Percentiles rank a stretch among this genome's conserved stretches.
These are phyloP conservation scores for Melanargia galathea DNA, from an alignment of 2,888 invertebrate species.

Conservation along the genomic window DNA sequence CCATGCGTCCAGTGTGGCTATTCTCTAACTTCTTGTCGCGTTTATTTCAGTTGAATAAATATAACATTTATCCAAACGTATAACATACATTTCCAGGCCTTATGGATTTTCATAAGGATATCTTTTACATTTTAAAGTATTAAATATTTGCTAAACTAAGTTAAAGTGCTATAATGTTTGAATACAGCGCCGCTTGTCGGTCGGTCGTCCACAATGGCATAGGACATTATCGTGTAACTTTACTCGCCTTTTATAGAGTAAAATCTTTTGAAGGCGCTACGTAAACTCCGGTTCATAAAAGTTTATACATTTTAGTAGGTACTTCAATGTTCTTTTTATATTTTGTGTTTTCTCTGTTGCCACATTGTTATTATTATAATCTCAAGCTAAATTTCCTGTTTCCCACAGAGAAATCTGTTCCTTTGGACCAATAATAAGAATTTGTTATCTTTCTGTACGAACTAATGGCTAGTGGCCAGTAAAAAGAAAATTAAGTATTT, in stretches of 20 bases:
- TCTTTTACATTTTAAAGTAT: background rate
- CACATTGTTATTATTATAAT: background rate
- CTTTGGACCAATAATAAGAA: too few relatives aligned
- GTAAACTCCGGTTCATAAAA: slow-evolving; percentile 14
- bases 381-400: background rate
- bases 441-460: too few relatives aligned
- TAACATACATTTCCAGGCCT: too few relatives aligned
- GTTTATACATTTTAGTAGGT: slow-evolving; percentile 13
- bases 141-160: background rate
- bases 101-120: background rate
- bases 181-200: background rate
- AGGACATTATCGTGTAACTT: slow-evolving; percentile 5
- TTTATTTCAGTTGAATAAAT: too few relatives aligned
- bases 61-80: too few relatives aligned
- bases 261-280: slow-evolving; percentile 15
- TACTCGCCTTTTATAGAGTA: slow-evolving; percentile 10
- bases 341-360: background rate
- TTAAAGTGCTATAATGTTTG: background rate
- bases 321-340: background rate
- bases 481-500: too few relatives aligned
- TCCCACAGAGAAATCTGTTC: too few relatives aligned
- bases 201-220: slow-evolving; percentile 13
- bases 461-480: too few relatives aligned
- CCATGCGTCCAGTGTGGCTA: too few relatives aligned
- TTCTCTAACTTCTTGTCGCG: too few relatives aligned